Evolutionary conservation across 1,140 invertebrate species (phyloP).

Genomic region (Hylaeus anthracinus): DNA sequence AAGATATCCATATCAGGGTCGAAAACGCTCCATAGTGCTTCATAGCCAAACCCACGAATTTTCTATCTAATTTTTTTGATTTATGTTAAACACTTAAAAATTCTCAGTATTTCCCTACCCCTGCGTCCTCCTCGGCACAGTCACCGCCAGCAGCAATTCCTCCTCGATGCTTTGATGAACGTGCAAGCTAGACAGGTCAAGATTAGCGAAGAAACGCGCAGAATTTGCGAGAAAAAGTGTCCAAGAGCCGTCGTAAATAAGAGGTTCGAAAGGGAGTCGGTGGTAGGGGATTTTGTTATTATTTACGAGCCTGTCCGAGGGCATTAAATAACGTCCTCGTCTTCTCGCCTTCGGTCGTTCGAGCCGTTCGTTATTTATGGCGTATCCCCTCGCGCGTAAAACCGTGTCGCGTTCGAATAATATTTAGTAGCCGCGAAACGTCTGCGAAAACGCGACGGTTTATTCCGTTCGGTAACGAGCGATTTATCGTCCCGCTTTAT

Average conservation of each 20-base stretch:
- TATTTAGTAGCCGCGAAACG: conserved; percentile 17
- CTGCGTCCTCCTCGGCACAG: too few species aligned
- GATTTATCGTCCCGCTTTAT: conserved; percentile 26
- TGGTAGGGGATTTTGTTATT: conserved; percentile 6
- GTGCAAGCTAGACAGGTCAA: background rate
- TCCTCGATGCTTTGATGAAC: background rate
- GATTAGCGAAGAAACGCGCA: background rate
- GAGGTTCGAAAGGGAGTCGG: background rate
- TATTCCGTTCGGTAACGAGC: conserved; percentile 15
- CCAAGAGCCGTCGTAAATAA: conserved; percentile 12
- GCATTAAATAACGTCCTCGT: conserved; percentile 14
- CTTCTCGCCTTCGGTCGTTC: background rate
- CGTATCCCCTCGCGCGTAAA: conserved; percentile 1
- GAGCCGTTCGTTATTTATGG: conserved; percentile 4
- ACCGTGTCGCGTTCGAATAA: conserved; percentile 20
- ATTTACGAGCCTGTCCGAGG: conserved; percentile 13
- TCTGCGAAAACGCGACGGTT: background rate
- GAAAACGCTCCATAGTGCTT: too few species aligned
- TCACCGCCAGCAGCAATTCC: background rate
- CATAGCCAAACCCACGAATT: too few species aligned
- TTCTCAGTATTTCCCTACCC: too few species aligned
- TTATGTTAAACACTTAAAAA: too few species aligned
- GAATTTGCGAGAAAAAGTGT: background rate
- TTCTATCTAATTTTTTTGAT: too few species aligned
- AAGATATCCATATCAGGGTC: too few species aligned